Percentiles rank a stretch among this genome's conserved stretches.
Conservation (phyloP, 2,888 invertebrate species). For the Dusona sp. region DNA sequence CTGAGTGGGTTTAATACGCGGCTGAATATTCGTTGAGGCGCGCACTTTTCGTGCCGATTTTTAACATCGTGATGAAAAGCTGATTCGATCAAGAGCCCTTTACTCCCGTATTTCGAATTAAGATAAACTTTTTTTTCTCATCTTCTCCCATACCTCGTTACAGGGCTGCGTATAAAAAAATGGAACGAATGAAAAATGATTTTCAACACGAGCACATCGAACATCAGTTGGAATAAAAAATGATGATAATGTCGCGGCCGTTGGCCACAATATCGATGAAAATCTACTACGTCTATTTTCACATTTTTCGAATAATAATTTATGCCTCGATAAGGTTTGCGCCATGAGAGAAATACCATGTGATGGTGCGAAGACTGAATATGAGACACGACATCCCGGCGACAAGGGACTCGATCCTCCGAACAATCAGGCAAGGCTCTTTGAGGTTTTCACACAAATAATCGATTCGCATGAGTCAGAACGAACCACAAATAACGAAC, state of each 20-base stretch:
- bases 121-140: slow-evolving; percentile 3
- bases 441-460: slow-evolving; percentile 55
- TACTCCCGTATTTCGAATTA: neutral
- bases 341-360: neutral
- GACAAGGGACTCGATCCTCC: slow-evolving; percentile 55
- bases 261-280: neutral
- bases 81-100: slow-evolving; percentile 10
- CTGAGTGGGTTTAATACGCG: neutral
- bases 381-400: slow-evolving; percentile 53
- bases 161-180: slow-evolving; percentile 2
- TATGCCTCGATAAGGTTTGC: slow-evolving; percentile 12
- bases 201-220: neutral
- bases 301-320: neutral
- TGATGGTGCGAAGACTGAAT: slow-evolving; percentile 32
- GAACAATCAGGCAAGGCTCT: slow-evolving; percentile 66
- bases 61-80: neutral
- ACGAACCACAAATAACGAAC: slow-evolving; percentile 47
- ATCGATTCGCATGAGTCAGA: slow-evolving; percentile 68
- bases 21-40: slow-evolving; percentile 19
- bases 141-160: neutral
- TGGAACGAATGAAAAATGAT: neutral
- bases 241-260: neutral
- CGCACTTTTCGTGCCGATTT: slow-evolving; percentile 10
- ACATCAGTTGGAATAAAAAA: slow-evolving; percentile 14
- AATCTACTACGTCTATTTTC: neutral